These are phyloP conservation scores for Scrobipalpa atriplicella DNA, from an alignment of 2,888 invertebrate genomes.

Conservation along the genomic window DNA sequence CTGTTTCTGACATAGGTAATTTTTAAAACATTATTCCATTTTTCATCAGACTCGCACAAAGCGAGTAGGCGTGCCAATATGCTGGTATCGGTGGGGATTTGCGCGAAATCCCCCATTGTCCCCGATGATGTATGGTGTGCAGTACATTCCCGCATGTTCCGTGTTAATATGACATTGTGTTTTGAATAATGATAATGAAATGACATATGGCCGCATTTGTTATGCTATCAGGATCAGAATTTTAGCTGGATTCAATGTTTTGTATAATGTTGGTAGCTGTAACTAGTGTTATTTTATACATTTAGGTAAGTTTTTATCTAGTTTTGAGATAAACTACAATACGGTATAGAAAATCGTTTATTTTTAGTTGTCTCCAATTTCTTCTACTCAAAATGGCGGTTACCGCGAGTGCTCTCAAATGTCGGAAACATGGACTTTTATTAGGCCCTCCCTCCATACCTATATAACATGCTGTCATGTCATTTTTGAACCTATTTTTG, in stretches of 20 bases:
- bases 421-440: no score
- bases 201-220: not conserved
- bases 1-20: not conserved
- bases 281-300: no score
- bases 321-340: no score
- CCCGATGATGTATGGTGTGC: conserved; percentile 5
- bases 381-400: no score
- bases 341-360: not conserved
- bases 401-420: no score
- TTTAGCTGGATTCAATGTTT: not conserved
- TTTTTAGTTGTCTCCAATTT: not conserved
- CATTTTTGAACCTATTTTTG: no score
- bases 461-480: no score
- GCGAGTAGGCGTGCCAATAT: not conserved
- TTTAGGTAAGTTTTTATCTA: no score
- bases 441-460: not conserved
- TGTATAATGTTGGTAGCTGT: no score
- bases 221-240: conserved; percentile 2
- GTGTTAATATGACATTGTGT: not conserved
- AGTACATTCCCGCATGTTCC: not conserved
- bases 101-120: not conserved
- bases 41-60: not conserved
- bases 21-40: not conserved
- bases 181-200: conserved; percentile 6
- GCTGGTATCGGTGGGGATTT: not conserved